Base-by-base conservation (phyloP, 2,797 vertebrate species). In the Chaetophractus vellerosus region DNA sequence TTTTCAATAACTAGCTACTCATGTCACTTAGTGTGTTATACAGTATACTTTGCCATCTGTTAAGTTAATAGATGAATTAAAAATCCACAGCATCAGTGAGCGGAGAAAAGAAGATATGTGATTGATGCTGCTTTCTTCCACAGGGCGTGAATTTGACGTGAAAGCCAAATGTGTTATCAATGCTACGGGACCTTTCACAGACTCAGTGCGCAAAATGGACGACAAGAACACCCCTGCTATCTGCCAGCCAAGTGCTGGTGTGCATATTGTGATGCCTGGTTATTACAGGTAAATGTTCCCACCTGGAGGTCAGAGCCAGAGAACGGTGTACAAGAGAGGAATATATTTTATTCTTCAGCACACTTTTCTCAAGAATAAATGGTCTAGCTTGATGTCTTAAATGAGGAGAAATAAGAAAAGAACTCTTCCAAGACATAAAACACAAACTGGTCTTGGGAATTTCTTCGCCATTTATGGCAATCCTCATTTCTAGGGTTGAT, bases 181-280 rank as follows among this genome's bases (percentile, higher is more conserved):
- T 45, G 45, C 45, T 45, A 45, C 45, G 10, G 45, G 45, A 45
- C 45, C 45, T 45, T 45, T 45, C 45, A 45, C 45, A 45, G 45
- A 45, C 45, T 45, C 45, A 8, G 45, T 45, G 45, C 45, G 45
- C 45, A 45, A 45, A 45, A 45, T 45, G 45, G 45, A 45, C 9
- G 45, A 45, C 45, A 45, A 45, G 45, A 45, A 45, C 45, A 45
- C 45, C 45, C 7, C 45, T 45, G 45, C 45, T 45, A 45, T 45
- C 45, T 45, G 45, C 45, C 45, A 45, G 8, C 45, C 45, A 10
- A 45, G 45, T 45, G 45, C 45, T 45, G 45, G 45, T 0, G 99
- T 99, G 21, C 99, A 99, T 92, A 99, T 99, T 31, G 99, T 99
- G 96, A 99, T 99, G 98, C 99, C 99, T 0, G 99, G 99, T 9